Percentiles rank a stretch among this genome's conserved stretches.
Evolutionary conservation across 2,113 vertebrate genomes (phyloP).

Genomic region (Clarias batrachus): DNA sequence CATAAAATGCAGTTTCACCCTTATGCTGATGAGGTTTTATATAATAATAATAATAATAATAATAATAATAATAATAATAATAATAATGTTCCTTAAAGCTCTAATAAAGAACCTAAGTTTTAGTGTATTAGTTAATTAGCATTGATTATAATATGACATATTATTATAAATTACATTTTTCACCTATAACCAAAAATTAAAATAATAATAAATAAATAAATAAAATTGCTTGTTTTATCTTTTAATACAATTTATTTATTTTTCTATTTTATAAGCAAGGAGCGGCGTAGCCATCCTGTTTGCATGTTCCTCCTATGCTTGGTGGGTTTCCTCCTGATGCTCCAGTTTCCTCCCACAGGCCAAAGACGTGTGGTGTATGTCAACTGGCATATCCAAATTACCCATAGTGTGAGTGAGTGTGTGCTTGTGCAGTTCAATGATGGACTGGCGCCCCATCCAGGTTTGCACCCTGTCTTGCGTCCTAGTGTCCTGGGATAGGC

Average conservation of each 20-base stretch:
- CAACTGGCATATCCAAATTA: too few species aligned
- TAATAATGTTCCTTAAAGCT: not conserved
- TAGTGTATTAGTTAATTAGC: not conserved
- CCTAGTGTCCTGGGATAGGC: too few species aligned
- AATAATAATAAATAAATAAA: not conserved
- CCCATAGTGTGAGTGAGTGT: too few species aligned
- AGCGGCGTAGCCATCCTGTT: not conserved
- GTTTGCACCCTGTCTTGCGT: too few species aligned
- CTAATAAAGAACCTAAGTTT: not conserved
- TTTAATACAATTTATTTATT: not conserved
- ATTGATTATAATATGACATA: not conserved
- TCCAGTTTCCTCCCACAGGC: too few species aligned
- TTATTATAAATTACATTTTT: too few species aligned
- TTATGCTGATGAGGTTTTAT: not conserved
- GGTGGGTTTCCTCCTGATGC: too few species aligned
- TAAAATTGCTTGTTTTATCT: not conserved
- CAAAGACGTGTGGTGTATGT: too few species aligned
- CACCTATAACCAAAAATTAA: not conserved
- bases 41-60: not conserved
- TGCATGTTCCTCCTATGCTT: too few species aligned
- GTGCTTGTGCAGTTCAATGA: too few species aligned
- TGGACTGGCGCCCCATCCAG: too few species aligned
- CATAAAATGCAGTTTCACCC: too few species aligned
- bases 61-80: not conserved
- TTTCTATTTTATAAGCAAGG: not conserved